Evolutionary conservation across 2,113 vertebrate species (phyloP).

Genomic region (Trichomycterus rosablanca): DNA sequence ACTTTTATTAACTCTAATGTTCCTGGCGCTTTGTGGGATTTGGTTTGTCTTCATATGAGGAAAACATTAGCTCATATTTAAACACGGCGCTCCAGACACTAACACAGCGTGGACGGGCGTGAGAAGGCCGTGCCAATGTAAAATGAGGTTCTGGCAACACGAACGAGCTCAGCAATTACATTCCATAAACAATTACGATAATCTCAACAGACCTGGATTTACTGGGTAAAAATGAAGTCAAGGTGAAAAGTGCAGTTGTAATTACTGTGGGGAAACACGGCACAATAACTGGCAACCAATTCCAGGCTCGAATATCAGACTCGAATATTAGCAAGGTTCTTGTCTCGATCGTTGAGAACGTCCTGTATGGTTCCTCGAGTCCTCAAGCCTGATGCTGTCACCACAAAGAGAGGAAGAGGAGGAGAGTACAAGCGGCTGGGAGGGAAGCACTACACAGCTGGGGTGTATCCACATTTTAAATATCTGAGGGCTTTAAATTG

Average conservation of each 20-base stretch:
- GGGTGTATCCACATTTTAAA: no score
- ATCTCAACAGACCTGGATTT: constrained; percentile 3
- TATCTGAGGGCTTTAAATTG: no score
- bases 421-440: no score
- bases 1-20: constrained; percentile 4
- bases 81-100: neutral
- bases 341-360: constrained; percentile 6
- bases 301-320: neutral
- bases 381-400: neutral
- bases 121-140: neutral
- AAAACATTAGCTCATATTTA: constrained; percentile 18
- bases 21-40: neutral
- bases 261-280: neutral
- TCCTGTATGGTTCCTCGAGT: constrained; percentile 9
- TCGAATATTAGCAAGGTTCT: neutral
- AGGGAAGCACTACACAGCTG: no score
- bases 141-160: neutral
- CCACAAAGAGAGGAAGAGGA: neutral
- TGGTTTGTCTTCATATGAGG: neutral
- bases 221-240: constrained; percentile 7
- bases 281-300: constrained; percentile 12
- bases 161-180: constrained; percentile 9
- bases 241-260: constrained; percentile 9
- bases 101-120: neutral
- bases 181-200: constrained; percentile 5